These are phyloP conservation scores for Brachionus asplanchnoidis DNA, from an alignment of 1,140 invertebrate genomes.

Conservation along the genomic window DNA sequence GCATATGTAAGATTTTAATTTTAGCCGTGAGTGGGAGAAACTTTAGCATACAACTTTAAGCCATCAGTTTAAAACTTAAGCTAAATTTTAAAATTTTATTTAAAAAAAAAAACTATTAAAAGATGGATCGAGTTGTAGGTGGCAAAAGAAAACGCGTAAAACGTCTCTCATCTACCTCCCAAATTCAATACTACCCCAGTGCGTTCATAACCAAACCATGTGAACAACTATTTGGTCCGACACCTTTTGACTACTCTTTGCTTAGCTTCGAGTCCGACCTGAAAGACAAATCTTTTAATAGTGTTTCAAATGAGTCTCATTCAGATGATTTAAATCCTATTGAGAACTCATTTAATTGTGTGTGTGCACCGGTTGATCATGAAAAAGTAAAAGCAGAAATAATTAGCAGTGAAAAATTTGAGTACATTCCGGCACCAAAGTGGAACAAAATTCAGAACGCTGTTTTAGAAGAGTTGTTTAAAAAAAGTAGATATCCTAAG, in stretches of 20 bases:
- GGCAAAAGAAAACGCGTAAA: conserved; percentile 13
- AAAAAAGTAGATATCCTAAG: conserved; percentile 29
- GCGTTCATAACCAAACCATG: conserved; percentile 39
- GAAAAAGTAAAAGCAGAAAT: neutral
- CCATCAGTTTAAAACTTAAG: neutral
- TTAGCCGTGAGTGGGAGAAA: neutral
- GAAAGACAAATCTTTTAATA: conserved; percentile 37
- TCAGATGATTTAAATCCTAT: conserved; percentile 15
- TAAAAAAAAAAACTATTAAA: neutral
- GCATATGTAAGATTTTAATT: neutral
- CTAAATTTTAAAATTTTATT: neutral
- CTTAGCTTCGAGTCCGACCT: neutral
- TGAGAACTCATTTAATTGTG: neutral
- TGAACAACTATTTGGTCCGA: conserved; percentile 36
- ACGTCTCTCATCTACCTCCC: conserved; percentile 24
- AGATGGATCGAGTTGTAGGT: conserved; percentile 2
- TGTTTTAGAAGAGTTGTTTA: conserved; percentile 26
- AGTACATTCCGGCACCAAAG: conserved; percentile 38
- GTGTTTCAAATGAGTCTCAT: neutral
- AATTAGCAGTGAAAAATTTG: conserved; percentile 8
- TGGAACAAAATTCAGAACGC: conserved; percentile 36
- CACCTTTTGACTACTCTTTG: conserved; percentile 10
- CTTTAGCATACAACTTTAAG: neutral
- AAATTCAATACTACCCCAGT: conserved; percentile 14
- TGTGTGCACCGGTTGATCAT: conserved; percentile 1